phyloP scores from a whole-genome alignment of 2,113 vertebrate species.

The Ctenomys sociabilis region DNA sequence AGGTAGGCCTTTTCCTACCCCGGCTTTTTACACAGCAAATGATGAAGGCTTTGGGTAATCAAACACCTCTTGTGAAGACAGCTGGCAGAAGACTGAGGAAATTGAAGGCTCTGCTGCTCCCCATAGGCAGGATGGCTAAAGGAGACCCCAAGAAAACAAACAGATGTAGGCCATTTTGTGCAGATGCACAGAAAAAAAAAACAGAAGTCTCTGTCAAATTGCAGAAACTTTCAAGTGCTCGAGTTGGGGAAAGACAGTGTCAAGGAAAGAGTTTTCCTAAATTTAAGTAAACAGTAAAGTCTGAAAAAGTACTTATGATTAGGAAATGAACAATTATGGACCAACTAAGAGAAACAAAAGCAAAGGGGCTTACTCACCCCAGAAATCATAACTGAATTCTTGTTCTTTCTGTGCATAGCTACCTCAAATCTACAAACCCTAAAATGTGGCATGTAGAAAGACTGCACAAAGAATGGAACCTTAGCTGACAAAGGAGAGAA shows the following conservation, averaged over 20 bases:
- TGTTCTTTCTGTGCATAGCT: background rate
- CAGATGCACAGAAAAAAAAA: background rate
- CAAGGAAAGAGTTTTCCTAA: background rate
- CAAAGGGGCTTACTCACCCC: background rate
- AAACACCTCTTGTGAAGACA: conserved; percentile 73
- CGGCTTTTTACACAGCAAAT: background rate
- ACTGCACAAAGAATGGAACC: no score
- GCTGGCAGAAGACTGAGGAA: background rate
- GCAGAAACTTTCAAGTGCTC: background rate
- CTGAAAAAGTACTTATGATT: background rate
- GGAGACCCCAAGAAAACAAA: background rate
- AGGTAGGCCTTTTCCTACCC: no score
- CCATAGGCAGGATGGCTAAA: background rate
- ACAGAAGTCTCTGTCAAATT: background rate
- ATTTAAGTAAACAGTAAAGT: background rate
- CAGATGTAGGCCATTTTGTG: background rate
- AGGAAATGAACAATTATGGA: background rate
- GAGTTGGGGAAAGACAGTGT: background rate
- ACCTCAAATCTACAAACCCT: background rate
- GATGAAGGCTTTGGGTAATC: conserved; percentile 44
- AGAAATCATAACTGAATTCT: background rate
- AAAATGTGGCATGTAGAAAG: background rate
- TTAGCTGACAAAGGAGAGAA: background rate
- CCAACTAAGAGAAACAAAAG: background rate
- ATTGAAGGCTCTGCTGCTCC: no score